Percentiles rank a stretch among this genome's conserved stretches.
Evolutionary conservation across 2,113 vertebrate genomes (phyloP).

Genomic region (Cyprinodon brontotheroides): DNA sequence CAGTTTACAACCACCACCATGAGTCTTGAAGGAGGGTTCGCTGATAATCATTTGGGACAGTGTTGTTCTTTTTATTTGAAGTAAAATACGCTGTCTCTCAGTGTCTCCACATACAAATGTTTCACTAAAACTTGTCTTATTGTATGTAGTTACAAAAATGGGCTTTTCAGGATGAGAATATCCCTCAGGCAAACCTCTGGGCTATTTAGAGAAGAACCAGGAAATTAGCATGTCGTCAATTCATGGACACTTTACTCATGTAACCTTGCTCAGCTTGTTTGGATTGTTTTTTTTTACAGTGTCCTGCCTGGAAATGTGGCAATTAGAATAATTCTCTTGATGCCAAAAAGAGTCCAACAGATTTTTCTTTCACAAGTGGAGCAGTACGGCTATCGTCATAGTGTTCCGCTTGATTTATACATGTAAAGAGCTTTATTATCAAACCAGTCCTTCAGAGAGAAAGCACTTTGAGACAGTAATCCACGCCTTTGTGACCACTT

Average conservation of each 20-base stretch:
- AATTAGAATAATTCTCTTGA: too few relatives aligned
- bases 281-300: neutral
- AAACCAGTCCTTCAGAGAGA: too few relatives aligned
- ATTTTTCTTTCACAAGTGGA: too few relatives aligned
- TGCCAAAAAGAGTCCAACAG: too few relatives aligned
- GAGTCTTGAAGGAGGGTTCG: neutral
- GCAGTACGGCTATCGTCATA: too few relatives aligned
- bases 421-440: too few relatives aligned
- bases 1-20: neutral
- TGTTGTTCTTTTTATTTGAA: neutral
- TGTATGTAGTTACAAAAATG: neutral
- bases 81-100: neutral
- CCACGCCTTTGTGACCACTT: too few relatives aligned
- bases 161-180: neutral
- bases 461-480: too few relatives aligned
- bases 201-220: neutral
- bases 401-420: too few relatives aligned
- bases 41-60: neutral
- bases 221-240: neutral
- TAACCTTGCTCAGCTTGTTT: neutral
- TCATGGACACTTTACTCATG: neutral
- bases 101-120: neutral
- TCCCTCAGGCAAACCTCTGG: neutral
- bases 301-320: too few relatives aligned
- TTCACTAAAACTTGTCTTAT: neutral